phyloP scores from a whole-genome alignment of 2,888 invertebrate species.

The Nymphalis urticae region DNA sequence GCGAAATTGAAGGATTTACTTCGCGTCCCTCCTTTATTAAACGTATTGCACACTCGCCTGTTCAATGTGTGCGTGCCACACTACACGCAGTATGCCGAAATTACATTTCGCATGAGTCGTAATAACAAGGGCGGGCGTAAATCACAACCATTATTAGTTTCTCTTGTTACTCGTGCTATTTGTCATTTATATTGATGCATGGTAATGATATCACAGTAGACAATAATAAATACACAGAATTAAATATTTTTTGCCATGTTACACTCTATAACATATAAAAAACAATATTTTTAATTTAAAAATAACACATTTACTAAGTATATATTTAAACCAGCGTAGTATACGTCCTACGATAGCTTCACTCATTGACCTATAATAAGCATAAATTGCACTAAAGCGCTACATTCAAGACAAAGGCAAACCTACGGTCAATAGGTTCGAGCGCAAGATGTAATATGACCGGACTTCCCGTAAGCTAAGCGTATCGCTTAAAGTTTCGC shows the following conservation, averaged over 20 bases:
- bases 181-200: slow-evolving; percentile 71
- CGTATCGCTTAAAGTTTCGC: slow-evolving; percentile 80
- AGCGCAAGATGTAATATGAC: slow-evolving; percentile 61
- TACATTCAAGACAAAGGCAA: slow-evolving; percentile 29
- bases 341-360: neutral
- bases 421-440: slow-evolving; percentile 38
- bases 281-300: too few relatives aligned
- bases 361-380: neutral
- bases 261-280: too few relatives aligned
- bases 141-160: slow-evolving; percentile 81
- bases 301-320: too few relatives aligned
- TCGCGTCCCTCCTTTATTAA: slow-evolving; percentile 82
- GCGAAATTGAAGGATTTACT: slow-evolving; percentile 82
- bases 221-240: neutral
- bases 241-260: neutral
- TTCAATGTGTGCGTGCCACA: slow-evolving; percentile 60
- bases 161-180: slow-evolving; percentile 73
- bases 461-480: slow-evolving; percentile 77
- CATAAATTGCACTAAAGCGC: neutral
- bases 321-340: too few relatives aligned
- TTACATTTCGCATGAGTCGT: slow-evolving; percentile 82
- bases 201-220: slow-evolving; percentile 7
- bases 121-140: slow-evolving; percentile 81
- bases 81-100: slow-evolving; percentile 76
- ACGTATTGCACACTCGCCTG: slow-evolving; percentile 75